A percentile compares a stretch with the other conserved stretches of the same genome.
Conservation (phyloP, 2,888 invertebrate species). For the Torymus auratus region DNA sequence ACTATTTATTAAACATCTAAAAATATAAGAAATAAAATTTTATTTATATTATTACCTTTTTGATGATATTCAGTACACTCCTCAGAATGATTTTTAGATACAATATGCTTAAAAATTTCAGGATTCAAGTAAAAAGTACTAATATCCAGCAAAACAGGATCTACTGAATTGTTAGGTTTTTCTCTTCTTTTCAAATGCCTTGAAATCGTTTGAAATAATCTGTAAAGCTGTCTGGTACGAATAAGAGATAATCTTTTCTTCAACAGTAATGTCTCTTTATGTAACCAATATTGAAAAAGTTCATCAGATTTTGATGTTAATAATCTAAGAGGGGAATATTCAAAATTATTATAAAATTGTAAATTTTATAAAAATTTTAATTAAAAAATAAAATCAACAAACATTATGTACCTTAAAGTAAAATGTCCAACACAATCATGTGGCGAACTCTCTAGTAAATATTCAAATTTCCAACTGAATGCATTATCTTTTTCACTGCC, state of each 20-base stretch:
- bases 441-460: slow-evolving; percentile 80
- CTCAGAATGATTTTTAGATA: slow-evolving; percentile 61
- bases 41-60: slow-evolving; percentile 64
- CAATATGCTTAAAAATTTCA: slow-evolving; percentile 67
- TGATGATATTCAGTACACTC: slow-evolving; percentile 64
- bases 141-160: slow-evolving; percentile 62
- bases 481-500: slow-evolving; percentile 68
- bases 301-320: slow-evolving; percentile 68
- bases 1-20: slow-evolving; percentile 17
- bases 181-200: slow-evolving; percentile 62
- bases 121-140: slow-evolving; percentile 63
- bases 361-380: slow-evolving; percentile 19
- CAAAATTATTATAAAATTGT: too few species aligned
- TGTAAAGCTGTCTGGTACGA: slow-evolving; percentile 66
- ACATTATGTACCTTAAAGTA: slow-evolving; percentile 76
- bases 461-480: slow-evolving; percentile 78
- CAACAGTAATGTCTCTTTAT: slow-evolving; percentile 68
- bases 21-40: slow-evolving; percentile 37
- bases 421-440: slow-evolving; percentile 82
- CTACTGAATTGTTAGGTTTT: slow-evolving; percentile 55
- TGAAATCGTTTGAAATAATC: slow-evolving; percentile 67
- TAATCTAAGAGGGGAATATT: slow-evolving; percentile 65
- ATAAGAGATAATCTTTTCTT: slow-evolving; percentile 66
- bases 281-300: slow-evolving; percentile 67
- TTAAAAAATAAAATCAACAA: neutral